These are phyloP conservation scores for Eristalis intricaria DNA, from an alignment of 2,888 invertebrate species.

Conservation along the genomic window DNA sequence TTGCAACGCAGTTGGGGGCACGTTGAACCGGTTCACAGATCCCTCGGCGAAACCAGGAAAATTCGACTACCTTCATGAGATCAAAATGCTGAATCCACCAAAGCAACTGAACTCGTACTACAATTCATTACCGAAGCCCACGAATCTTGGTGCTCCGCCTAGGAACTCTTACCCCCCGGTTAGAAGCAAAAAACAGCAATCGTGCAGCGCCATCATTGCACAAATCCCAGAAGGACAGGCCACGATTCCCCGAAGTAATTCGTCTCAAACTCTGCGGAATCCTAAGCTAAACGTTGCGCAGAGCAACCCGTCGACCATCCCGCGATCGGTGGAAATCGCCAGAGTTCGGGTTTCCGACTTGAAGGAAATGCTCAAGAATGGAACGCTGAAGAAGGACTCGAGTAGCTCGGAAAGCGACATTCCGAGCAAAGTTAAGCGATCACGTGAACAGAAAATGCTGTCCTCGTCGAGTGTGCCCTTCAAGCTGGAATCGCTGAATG, in stretches of 20 bases:
- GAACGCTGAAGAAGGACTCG: constrained; percentile 78
- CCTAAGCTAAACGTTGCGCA: constrained; percentile 38
- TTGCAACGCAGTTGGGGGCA: constrained; percentile 60
- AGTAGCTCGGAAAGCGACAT: constrained; percentile 84
- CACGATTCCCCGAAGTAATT: constrained; percentile 82
- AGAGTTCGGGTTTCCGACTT: constrained; percentile 80
- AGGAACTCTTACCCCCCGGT: constrained; percentile 85
- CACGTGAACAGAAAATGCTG: constrained; percentile 78
- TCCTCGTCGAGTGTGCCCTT: constrained; percentile 86
- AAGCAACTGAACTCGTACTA: constrained; percentile 77
- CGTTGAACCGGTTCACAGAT: constrained; percentile 73
- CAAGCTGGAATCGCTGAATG: constrained; percentile 83
- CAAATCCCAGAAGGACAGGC: constrained; percentile 34
- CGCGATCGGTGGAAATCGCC: constrained; percentile 80
- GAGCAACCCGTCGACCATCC: constrained; percentile 76
- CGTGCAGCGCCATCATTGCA: constrained; percentile 41
- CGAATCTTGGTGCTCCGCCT: constrained; percentile 84
- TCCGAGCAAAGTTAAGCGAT: constrained; percentile 82
- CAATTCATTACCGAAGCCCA: constrained; percentile 80
- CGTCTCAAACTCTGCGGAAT: constrained; percentile 83
- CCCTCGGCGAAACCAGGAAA: constrained; percentile 73
- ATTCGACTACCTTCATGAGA: constrained; percentile 80
- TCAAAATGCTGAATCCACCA: constrained; percentile 79
- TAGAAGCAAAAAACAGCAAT: constrained; percentile 81
- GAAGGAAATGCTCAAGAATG: constrained; percentile 80